Percentiles rank a stretch among this genome's conserved stretches.
Conservation (phyloP, 92 coral and sea anemone genomes). For the Porites divaricata region DNA sequence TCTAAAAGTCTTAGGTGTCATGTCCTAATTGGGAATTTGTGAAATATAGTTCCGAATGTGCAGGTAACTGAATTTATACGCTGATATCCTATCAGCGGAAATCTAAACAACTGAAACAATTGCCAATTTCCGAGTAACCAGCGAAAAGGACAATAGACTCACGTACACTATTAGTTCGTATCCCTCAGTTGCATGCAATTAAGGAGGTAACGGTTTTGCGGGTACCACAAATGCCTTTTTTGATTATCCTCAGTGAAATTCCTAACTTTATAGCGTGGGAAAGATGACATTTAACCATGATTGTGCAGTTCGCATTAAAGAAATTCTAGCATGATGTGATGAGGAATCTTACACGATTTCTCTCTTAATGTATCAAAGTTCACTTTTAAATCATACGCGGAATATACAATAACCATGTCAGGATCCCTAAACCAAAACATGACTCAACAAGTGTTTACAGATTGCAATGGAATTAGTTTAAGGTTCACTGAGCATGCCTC, state of each 20-base stretch:
- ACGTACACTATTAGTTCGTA: constrained; percentile 13
- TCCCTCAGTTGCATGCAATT: constrained; percentile 11
- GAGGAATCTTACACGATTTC: neutral
- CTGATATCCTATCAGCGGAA: constrained; percentile 22
- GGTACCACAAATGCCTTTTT: neutral
- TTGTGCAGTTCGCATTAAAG: neutral
- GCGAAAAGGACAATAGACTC: constrained; percentile 3
- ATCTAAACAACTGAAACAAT: constrained; percentile 4
- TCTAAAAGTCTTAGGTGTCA: neutral
- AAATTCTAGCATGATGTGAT: neutral
- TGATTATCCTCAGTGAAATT: constrained; percentile 11
- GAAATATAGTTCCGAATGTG: neutral
- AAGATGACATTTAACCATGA: neutral
- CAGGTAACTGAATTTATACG: constrained; percentile 8
- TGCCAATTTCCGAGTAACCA: constrained; percentile 12
- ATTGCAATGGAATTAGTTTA: constrained; percentile 32
- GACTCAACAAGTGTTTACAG: constrained; percentile 39
- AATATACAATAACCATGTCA: constrained; percentile 9
- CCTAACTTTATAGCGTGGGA: neutral
- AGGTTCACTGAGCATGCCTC: constrained; percentile 11
- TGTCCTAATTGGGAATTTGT: too few relatives aligned
- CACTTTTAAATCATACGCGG: constrained; percentile 9
- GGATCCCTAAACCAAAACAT: constrained; percentile 31
- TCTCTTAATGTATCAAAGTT: constrained; percentile 7
- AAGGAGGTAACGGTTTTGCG: constrained; percentile 33